Evolutionary conservation across 2,888 invertebrate species (phyloP).

Genomic region (Agonopterix subpropinquella): DNA sequence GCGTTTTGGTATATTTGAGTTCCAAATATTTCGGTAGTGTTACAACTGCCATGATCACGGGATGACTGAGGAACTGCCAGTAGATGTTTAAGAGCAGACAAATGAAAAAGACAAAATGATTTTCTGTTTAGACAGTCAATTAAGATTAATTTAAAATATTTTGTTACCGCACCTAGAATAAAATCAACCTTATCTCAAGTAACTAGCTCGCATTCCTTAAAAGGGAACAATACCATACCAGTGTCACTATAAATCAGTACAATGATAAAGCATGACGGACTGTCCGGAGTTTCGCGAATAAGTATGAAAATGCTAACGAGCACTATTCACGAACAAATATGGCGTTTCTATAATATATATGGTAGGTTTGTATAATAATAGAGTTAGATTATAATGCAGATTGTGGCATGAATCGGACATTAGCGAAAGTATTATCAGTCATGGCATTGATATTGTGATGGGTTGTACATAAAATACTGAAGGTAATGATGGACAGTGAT

Average conservation of each 20-base stretch:
- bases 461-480: background rate
- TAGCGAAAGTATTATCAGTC: constrained; percentile 25
- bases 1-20: too few species aligned
- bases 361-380: constrained; percentile 1
- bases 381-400: constrained; percentile 1
- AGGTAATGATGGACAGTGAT: too few species aligned
- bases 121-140: too few species aligned
- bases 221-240: constrained; percentile 12
- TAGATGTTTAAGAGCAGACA: too few species aligned
- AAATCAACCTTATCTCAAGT: too few species aligned
- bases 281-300: constrained; percentile 33
- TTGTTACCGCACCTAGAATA: too few species aligned
- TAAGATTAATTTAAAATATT: too few species aligned
- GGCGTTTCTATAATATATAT: constrained; percentile 6
- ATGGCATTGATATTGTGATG: constrained; percentile 1
- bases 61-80: too few species aligned
- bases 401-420: constrained; percentile 22
- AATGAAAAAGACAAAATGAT: too few species aligned
- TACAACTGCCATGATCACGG: too few species aligned
- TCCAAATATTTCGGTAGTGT: too few species aligned
- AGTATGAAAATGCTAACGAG: constrained; percentile 64
- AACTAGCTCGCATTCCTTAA: constrained; percentile 12
- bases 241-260: constrained; percentile 38
- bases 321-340: constrained; percentile 51
- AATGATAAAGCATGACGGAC: constrained; percentile 53